Conservation (phyloP, 2,113 vertebrate genomes). For the Octodon degus region DNA sequence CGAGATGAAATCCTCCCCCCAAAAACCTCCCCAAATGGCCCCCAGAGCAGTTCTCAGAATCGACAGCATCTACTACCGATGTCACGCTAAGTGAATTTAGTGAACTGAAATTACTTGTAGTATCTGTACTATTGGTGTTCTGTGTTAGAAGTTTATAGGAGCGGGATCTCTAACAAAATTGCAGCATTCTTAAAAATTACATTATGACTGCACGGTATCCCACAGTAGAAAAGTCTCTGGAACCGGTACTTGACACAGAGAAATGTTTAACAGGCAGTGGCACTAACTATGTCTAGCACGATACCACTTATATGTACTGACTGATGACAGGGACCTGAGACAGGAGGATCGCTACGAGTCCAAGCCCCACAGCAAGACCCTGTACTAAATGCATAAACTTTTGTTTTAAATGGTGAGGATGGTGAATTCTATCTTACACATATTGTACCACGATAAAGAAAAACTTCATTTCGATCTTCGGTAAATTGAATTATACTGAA, state of each 20-base stretch:
- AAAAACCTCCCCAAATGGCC: background rate
- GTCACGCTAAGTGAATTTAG: background rate
- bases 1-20: background rate
- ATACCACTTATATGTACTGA: background rate
- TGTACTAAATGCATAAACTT: no score
- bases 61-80: background rate
- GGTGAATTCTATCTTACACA: background rate
- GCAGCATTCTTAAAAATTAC: background rate
- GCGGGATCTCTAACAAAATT: background rate
- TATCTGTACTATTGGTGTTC: background rate
- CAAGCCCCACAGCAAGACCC: no score
- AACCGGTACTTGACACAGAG: background rate
- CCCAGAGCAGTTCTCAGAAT: background rate
- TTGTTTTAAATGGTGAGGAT: background rate
- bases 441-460: background rate
- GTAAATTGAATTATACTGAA: background rate
- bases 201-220: background rate
- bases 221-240: background rate
- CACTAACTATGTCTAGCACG: background rate
- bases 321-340: background rate
- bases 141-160: background rate
- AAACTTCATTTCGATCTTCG: background rate
- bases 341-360: no score
- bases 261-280: slow-evolving; percentile 4
- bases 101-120: background rate